These are phyloP conservation scores for Antheraea mylitta DNA, from an alignment of 1,140 invertebrate species.

Conservation along the genomic window DNA sequence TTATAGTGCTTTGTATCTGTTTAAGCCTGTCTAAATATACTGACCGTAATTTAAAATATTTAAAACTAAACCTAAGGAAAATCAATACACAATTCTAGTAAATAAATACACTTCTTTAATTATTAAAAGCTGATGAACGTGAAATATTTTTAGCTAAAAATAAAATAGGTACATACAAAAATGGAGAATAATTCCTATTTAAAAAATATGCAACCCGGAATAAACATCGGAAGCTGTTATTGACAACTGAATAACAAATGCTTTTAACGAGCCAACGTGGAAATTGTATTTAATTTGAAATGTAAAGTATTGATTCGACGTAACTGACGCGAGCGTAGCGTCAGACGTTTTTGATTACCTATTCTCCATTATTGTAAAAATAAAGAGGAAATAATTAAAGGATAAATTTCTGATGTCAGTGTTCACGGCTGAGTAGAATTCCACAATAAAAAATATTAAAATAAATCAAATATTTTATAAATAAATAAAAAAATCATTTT, in stretches of 20 bases:
- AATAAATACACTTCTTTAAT: too few species aligned
- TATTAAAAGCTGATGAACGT: background rate
- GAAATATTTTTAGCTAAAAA: background rate
- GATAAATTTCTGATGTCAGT: too few species aligned
- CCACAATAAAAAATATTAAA: too few species aligned
- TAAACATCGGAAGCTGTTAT: conserved; percentile 12
- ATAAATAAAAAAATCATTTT: too few species aligned
- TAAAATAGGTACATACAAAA: background rate
- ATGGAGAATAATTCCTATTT: background rate
- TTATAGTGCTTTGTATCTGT: too few species aligned
- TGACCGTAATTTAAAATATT: too few species aligned
- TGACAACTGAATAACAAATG: conserved; percentile 17
- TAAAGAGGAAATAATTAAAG: background rate
- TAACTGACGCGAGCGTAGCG: background rate
- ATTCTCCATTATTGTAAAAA: background rate
- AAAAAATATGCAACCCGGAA: conserved; percentile 7
- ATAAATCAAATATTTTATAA: too few species aligned
- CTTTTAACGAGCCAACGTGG: background rate
- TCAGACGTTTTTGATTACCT: background rate
- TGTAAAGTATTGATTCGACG: background rate
- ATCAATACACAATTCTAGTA: too few species aligned
- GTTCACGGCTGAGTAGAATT: too few species aligned
- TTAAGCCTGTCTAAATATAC: too few species aligned
- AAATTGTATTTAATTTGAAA: conserved; percentile 9
- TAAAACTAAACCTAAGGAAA: too few species aligned